Percentiles rank a stretch among this genome's conserved stretches.
Evolutionary conservation across 2,113 vertebrate species (phyloP).

Genomic region (Varanus salvator): DNA sequence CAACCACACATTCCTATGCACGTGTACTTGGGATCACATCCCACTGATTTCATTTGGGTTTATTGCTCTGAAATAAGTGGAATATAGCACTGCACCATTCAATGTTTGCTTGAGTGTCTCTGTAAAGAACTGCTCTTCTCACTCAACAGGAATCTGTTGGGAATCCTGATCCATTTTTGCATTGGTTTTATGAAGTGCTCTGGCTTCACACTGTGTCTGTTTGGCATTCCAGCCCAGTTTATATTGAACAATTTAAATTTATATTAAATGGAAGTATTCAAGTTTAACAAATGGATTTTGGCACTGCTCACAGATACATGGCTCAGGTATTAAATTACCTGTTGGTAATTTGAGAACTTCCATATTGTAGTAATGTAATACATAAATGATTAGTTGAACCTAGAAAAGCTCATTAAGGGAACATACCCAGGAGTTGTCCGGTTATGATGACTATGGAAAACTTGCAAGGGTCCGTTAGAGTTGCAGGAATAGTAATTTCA

Average conservation of each 20-base stretch:
- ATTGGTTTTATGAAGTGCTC: constrained; percentile 2
- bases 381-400: constrained; percentile 69
- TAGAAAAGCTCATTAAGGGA: constrained; percentile 63
- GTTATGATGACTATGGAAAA: constrained; percentile 41
- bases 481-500: constrained; percentile 49
- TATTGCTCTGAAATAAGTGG: not conserved
- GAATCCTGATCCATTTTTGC: not conserved
- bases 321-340: constrained; percentile 66
- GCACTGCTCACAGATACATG: constrained; percentile 38
- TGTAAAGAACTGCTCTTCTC: not conserved
- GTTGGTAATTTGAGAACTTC: constrained; percentile 63
- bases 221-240: constrained; percentile 32
- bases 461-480: constrained; percentile 43
- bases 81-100: not conserved
- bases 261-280: constrained; percentile 47
- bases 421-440: constrained; percentile 31
- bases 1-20: no score
- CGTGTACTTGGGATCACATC: not conserved
- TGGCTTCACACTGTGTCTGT: not conserved
- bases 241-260: constrained; percentile 24
- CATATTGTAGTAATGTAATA: constrained; percentile 46
- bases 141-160: no score
- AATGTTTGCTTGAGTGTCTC: not conserved
- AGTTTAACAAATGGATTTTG: constrained; percentile 54
- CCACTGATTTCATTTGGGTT: not conserved